Evolutionary conservation across 2,797 vertebrate species (phyloP), one percentile per base, ranked within the genome.

Genomic region (Erethizon dorsatum): DNA sequence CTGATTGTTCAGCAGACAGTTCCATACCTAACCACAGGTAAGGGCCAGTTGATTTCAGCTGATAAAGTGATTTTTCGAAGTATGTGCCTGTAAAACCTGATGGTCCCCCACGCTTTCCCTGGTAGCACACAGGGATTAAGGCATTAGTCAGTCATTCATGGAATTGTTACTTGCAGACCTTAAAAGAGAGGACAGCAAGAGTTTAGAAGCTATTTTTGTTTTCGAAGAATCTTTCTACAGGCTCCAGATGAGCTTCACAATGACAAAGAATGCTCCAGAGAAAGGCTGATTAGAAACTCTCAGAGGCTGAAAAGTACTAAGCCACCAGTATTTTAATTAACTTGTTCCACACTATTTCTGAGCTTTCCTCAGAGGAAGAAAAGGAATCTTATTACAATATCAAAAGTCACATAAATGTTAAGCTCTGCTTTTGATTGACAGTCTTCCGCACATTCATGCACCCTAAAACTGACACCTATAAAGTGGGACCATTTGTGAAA

Each of bases 341-440:
- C 88, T 88, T 61, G 78, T 88, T 87, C 88, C 85, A 87, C 41
- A 86, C 73, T 73, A 54, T 94, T 97, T 97, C 54, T 67, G 90
- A 97, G 83, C 52, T 97, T 82, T 84, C 31, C 67, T 59, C 17
- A n/a, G 57, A 91, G 77, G 17, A 41, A 65, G 33, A 69, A 88
- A 73, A 95, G 18, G 17, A 92, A 85, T 56, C 3, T 26, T 83
- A 73, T 79, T 93, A 95, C 61, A 93, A 31, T 90, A 96, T 92
- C 82, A 94, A 92, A 94, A 97, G 82, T 79, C 87, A 80, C 73
- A 61, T 56, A 85, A 79, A 80, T 71, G 57, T 78, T 69, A 93
- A 94, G 57, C 50, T 96, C 57, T 8, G 37, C 37, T 83, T 95
- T 88, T 97, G 91, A 95, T 45, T 93, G 88, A 86, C 95, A 96